These are phyloP conservation scores for Vidua chalybeata DNA, from an alignment of 2,113 vertebrate genomes.

Conservation along the genomic window DNA sequence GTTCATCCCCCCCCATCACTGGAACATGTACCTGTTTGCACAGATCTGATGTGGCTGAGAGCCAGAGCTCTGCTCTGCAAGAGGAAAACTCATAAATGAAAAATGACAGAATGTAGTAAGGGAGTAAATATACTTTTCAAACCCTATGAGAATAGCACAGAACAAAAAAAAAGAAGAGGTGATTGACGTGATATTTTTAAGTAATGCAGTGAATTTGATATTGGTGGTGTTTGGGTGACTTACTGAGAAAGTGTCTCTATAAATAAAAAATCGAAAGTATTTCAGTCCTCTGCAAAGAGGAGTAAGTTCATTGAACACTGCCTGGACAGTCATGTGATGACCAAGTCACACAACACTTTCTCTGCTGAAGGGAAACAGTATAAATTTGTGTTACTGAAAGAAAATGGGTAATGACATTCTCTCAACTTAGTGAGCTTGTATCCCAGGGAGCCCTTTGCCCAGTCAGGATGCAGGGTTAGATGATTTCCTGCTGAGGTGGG, in stretches of 20 bases:
- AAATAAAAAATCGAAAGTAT: background rate
- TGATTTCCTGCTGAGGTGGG: background rate
- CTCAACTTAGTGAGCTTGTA: background rate
- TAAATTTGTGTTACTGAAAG: background rate
- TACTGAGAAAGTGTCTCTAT: background rate
- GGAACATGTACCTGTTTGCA: background rate
- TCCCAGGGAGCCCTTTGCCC: background rate
- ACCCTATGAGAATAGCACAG: background rate
- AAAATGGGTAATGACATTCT: background rate
- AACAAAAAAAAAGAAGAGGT: background rate
- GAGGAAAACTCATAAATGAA: background rate
- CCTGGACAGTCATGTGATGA: background rate
- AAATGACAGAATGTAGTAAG: background rate
- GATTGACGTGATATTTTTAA: background rate
- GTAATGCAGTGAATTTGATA: background rate
- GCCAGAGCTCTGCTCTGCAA: background rate
- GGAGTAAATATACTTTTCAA: background rate
- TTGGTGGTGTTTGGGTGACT: background rate
- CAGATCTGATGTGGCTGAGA: background rate
- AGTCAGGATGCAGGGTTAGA: background rate
- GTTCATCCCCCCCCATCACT: background rate
- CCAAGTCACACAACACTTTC: background rate
- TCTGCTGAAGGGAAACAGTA: background rate
- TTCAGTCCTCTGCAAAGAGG: background rate
- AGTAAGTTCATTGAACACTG: background rate